A percentile compares a stretch with the other conserved stretches of the same genome.
Conservation (phyloP, 1,140 invertebrate species). For the Lycorma delicatula region DNA sequence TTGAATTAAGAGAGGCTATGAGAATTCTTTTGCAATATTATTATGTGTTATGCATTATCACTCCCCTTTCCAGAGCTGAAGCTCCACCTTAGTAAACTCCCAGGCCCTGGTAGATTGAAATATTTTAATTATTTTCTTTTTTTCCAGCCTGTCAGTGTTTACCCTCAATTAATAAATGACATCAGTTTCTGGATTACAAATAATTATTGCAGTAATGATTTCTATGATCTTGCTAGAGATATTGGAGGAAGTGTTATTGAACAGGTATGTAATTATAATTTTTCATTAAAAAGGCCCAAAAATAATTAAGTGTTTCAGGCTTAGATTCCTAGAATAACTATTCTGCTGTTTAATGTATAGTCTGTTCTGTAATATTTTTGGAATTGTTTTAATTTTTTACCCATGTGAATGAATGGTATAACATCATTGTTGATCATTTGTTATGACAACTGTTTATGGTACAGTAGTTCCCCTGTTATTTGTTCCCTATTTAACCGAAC, state of each 20-base stretch:
- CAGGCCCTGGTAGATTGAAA: too few species aligned
- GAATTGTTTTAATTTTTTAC: too few species aligned
- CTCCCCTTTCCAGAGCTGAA: background rate
- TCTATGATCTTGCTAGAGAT: conserved; percentile 86
- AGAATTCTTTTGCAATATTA: background rate
- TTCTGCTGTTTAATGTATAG: too few species aligned
- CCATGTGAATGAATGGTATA: too few species aligned
- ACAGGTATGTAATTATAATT: conserved; percentile 50
- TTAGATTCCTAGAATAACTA: too few species aligned
- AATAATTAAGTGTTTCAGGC: too few species aligned
- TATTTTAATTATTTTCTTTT: conserved; percentile 39
- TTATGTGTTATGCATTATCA: background rate
- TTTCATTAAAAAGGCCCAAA: background rate
- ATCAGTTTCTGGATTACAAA: conserved; percentile 86
- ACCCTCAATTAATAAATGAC: conserved; percentile 86
- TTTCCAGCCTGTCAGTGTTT: conserved; percentile 77
- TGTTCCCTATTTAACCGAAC: too few species aligned
- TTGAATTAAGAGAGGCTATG: background rate
- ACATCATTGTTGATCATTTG: too few species aligned
- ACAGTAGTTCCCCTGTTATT: too few species aligned
- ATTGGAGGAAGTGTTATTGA: conserved; percentile 86
- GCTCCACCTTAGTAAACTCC: too few species aligned
- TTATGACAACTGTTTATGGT: too few species aligned
- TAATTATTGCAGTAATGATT: conserved; percentile 72
- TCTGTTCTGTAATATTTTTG: too few species aligned